Conservation (phyloP, 2,113 vertebrate genomes). For the Toxostoma redivivum region DNA sequence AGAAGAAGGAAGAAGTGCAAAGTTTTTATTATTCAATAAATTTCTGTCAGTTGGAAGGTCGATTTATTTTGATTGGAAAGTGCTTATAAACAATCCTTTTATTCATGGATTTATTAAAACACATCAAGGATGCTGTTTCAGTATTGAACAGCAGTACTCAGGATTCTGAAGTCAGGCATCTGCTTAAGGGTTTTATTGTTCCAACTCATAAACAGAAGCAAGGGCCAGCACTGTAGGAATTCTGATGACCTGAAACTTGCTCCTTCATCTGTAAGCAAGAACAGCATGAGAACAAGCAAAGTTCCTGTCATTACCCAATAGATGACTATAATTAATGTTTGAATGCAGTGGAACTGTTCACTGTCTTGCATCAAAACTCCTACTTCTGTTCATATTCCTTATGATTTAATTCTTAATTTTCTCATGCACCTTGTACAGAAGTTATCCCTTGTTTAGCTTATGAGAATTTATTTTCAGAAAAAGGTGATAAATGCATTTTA, state of each 20-base stretch:
- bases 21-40: not conserved
- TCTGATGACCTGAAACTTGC: not conserved
- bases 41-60: not conserved
- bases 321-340: not conserved
- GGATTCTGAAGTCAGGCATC: not conserved
- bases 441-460: not conserved
- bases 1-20: not conserved
- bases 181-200: not conserved
- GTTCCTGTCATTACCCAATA: not conserved
- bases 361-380: not conserved
- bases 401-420: not conserved
- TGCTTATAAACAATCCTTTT: not conserved
- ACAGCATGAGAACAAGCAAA: not conserved
- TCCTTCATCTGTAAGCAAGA: constrained; percentile 6
- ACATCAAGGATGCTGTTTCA: not conserved
- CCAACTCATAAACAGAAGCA: not conserved
- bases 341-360: not conserved
- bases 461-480: not conserved
- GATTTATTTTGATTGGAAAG: not conserved
- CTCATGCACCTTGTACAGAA: not conserved
- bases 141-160: not conserved
- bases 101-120: not conserved
- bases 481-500: not conserved
- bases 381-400: not conserved
- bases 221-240: not conserved